Evolutionary conservation across 2,888 invertebrate species (phyloP).

Genomic region (Galerucella nymphaeae): DNA sequence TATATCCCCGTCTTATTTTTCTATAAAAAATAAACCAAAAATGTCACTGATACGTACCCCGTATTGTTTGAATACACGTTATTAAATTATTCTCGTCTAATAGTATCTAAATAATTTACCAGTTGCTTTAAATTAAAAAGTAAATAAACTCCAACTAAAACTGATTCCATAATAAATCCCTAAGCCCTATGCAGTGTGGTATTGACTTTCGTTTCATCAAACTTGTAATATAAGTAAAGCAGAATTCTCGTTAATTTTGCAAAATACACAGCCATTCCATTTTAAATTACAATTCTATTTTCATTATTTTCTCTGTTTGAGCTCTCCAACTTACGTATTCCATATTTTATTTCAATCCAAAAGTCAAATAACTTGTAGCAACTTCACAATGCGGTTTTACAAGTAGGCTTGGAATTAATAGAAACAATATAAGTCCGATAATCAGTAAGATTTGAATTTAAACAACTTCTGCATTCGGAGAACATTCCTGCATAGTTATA

Average conservation of each 20-base stretch:
- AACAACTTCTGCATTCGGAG: neutral
- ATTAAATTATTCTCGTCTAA: too few species aligned
- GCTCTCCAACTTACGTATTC: constrained; percentile 19
- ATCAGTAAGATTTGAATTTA: neutral
- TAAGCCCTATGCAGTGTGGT: too few species aligned
- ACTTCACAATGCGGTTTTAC: constrained; percentile 17
- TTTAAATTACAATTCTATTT: constrained; percentile 10
- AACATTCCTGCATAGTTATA: neutral
- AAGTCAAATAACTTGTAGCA: constrained; percentile 23
- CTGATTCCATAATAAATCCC: neutral
- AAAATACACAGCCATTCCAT: constrained; percentile 22
- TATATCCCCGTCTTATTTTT: too few species aligned
- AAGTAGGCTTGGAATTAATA: constrained; percentile 14
- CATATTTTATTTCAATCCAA: constrained; percentile 27
- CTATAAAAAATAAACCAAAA: too few species aligned
- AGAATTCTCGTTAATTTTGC: constrained; percentile 18
- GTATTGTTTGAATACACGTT: too few species aligned
- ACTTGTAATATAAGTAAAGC: constrained; percentile 1
- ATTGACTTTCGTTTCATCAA: constrained; percentile 1
- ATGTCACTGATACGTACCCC: too few species aligned
- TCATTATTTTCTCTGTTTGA: constrained; percentile 15
- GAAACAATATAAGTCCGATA: neutral
- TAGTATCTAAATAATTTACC: too few species aligned
- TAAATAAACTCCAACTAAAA: neutral
- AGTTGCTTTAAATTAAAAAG: neutral